These are phyloP conservation scores for Chelmon rostratus DNA, from an alignment of 2,797 vertebrate genomes.

Conservation along the genomic window DNA sequence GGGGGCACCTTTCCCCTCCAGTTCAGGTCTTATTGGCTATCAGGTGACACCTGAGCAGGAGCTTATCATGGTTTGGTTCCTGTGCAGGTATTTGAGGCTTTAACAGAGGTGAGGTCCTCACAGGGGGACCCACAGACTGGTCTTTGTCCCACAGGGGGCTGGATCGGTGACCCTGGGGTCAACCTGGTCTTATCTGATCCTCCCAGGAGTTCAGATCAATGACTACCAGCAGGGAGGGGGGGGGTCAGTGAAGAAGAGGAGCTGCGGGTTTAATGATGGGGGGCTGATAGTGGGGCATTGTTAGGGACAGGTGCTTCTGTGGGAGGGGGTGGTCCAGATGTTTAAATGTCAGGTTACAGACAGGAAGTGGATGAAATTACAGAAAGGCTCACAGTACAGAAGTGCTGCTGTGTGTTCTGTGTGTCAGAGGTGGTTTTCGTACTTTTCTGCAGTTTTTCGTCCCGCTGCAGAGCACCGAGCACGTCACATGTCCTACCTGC, in stretches of 20 bases:
- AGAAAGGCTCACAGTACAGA: neutral
- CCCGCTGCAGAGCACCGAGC: no score
- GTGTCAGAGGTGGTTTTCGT: no score
- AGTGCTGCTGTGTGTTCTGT: neutral
- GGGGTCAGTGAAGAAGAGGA: slow-evolving; percentile 11
- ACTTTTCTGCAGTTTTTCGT: no score
- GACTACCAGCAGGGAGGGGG: slow-evolving; percentile 4
- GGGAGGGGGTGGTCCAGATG: neutral
- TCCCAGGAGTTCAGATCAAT: slow-evolving; percentile 48
- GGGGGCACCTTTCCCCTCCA: slow-evolving; percentile 9
- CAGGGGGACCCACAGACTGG: slow-evolving; percentile 51
- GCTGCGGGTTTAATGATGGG: slow-evolving; percentile 45
- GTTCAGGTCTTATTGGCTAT: slow-evolving; percentile 47
- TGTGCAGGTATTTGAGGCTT: slow-evolving; percentile 48
- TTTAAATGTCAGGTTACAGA: slow-evolving; percentile 1
- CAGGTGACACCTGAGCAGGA: slow-evolving; percentile 69
- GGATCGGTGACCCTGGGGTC: slow-evolving; percentile 53
- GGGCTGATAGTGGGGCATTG: slow-evolving; percentile 49
- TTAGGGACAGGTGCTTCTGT: slow-evolving; percentile 47
- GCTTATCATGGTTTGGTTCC: slow-evolving; percentile 52
- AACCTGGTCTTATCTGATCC: slow-evolving; percentile 66
- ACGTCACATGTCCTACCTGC: no score
- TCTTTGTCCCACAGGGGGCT: slow-evolving; percentile 60
- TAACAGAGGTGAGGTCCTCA: slow-evolving; percentile 30
- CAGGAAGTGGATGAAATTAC: neutral